Percentiles rank a stretch among this genome's conserved stretches.
Evolutionary conservation across 2,888 invertebrate genomes (phyloP).

Genomic region (Agrochola litura): DNA sequence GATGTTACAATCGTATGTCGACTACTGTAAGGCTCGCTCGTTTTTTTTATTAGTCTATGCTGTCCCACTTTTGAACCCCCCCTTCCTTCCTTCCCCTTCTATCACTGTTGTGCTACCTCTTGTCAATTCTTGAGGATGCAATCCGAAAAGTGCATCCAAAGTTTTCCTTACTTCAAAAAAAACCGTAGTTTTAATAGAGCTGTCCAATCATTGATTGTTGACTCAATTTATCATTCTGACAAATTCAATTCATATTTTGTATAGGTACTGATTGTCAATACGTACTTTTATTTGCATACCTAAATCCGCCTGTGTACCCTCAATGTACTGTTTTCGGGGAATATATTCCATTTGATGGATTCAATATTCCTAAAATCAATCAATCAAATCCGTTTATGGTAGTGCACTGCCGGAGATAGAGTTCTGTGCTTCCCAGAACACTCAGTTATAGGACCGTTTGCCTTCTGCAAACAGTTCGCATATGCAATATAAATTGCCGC

Average conservation of each 20-base stretch:
- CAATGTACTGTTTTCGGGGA: conserved; percentile 10
- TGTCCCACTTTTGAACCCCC: no score
- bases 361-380: conserved; percentile 30
- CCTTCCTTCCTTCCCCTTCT: no score
- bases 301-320: neutral
- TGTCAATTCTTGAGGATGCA: neutral
- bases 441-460: neutral
- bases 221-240: neutral
- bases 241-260: conserved; percentile 1
- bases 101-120: neutral
- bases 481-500: conserved; percentile 20
- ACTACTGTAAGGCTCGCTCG: no score
- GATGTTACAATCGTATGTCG: no score
- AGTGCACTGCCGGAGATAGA: conserved; percentile 33
- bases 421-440: neutral
- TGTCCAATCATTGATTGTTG: neutral
- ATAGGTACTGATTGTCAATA: neutral
- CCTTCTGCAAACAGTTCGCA: conserved; percentile 25
- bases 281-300: conserved; percentile 3
- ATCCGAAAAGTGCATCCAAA: neutral
- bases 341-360: conserved; percentile 28
- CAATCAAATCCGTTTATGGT: conserved; percentile 44
- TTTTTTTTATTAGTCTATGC: no score
- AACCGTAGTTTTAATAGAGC: neutral
- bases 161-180: neutral